Evolutionary conservation across 2,797 vertebrate species (phyloP), one percentile per base, ranked within the genome.

Genomic region (Paedocypris micromegethes): DNA sequence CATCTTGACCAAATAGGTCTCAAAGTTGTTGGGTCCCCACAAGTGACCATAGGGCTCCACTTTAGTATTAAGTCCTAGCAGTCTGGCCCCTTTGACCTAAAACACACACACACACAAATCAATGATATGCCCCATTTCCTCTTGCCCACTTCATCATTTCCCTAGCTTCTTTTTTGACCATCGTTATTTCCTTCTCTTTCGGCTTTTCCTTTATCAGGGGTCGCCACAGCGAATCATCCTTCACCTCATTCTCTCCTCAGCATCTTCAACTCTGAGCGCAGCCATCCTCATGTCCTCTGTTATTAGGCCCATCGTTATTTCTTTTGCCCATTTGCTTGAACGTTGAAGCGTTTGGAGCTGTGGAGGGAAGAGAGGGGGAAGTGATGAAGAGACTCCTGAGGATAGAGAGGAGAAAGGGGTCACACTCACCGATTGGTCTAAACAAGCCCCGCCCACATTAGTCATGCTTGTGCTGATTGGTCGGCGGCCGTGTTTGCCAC

Each of bases 111-210:
- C 61, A 68, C 40, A 47, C 50, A 60, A 58, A 50, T 43, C 3
- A 9, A 52, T 64, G 59, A 48, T 44, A 63, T 49, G 62, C 72
- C 45, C 76, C 58, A 74, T 56, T 70, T 74, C 62, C 58, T 75
- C 51, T 37, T 67, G 54, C 38, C 46, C 64, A 23, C 68, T 67
- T 7, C 54, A 58, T 76, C 67, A 50, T 65, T 79, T 66, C 47
- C 53, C 70, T 46, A 55, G 68, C 55, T 54, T 77, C 69, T 58
- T 65, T 56, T 46, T 38, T 72, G 68, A 57, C 59, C 41, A 64
- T 53, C 47, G 57, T 42, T 43, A 72, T 81, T 68, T 59, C 68
- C 77, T 76, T 82, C 75, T 72, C 70, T 77, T 48, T 81, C 74
- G 23, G 23, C 23, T 23, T 23, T 23, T 23, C 23, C 23, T 1